Evolutionary conservation across 2,888 invertebrate genomes (phyloP), one percentile per base, ranked within the genome.

Genomic region (Orthonychiurus folsomi): DNA sequence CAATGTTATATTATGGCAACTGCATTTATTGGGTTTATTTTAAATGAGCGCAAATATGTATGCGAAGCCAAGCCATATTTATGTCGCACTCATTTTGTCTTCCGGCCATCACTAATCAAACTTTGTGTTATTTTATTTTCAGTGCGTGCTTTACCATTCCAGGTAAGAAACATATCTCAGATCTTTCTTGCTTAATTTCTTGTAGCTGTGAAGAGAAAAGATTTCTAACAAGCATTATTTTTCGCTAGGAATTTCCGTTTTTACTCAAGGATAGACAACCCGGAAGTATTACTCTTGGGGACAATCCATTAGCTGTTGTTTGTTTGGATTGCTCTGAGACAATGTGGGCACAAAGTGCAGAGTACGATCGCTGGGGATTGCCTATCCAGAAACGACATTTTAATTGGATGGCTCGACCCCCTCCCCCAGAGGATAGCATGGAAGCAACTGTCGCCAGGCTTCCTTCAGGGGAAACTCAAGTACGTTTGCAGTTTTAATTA

Each of bases 261-360:
- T 82, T 92, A 76, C 84, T 82, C 71, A 83, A 88, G 78, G 90
- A 89, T 78, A 84, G 88, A 71, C 88, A 90, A 78, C 88, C 87
- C 68, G 87, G 88, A 76, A 89, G 90, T 63, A 80, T 93, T 71
- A 79, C 91, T 72, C 79, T 93, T 75, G 91, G 92, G 78, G 90
- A 91, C 78, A 91, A 91, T 63, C 92, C 92, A 74, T 89, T 86
- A 76, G 89, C 92, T 58, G 91, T 92, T 62, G 91, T 92, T 64
- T 93, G 93, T 79, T 82, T 93, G 76, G 93, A 93, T 77, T 93
- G 93, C 80, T 93, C 91, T 77, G 92, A 93, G 79, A 89, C 90
- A 60, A 82, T 93, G 75, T 84, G 90, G 81, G 89, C 89, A 75
- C 93, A 93, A 78, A 89, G 90, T 76, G 84, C 87, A 66, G 91